Conservation (phyloP, 2,113 vertebrate species). For the Platysteira castanea region DNA sequence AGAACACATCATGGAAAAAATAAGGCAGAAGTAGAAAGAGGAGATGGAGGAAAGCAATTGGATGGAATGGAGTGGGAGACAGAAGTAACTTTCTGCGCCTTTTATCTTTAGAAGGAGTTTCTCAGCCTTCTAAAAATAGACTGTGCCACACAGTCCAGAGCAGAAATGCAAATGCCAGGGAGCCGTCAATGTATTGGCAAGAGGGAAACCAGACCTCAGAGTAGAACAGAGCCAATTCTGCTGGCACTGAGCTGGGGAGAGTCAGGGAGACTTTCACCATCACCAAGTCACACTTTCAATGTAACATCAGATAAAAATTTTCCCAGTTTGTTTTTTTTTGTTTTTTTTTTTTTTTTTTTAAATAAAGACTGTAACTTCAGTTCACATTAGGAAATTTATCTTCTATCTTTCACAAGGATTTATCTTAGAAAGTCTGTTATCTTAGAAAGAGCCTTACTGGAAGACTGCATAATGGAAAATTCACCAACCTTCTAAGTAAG, state of each 20-base stretch:
- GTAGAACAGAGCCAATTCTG: not conserved
- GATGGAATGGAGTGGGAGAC: not conserved
- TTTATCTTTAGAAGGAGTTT: not conserved
- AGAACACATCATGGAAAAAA: not conserved
- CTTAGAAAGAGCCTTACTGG: not conserved
- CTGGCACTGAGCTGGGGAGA: not conserved
- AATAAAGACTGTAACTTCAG: not conserved
- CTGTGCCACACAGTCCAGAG: not conserved
- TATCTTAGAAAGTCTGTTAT: not conserved
- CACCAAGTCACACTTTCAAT: not conserved
- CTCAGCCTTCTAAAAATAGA: not conserved
- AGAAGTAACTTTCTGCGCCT: not conserved
- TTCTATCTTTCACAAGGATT: not conserved
- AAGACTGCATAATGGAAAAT: not conserved
- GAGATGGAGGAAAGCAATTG: not conserved
- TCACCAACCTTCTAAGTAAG: not conserved
- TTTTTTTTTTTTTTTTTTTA: not conserved
- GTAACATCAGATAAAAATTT: not conserved
- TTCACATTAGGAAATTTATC: not conserved
- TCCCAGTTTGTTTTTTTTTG: not conserved
- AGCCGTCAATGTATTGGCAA: not conserved
- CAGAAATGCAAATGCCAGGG: not conserved
- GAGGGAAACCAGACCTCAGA: not conserved
- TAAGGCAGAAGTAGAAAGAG: not conserved
- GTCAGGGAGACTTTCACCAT: not conserved